phyloP scores from a whole-genome alignment of 2,113 vertebrate species.

The Lamprotornis superbus region DNA sequence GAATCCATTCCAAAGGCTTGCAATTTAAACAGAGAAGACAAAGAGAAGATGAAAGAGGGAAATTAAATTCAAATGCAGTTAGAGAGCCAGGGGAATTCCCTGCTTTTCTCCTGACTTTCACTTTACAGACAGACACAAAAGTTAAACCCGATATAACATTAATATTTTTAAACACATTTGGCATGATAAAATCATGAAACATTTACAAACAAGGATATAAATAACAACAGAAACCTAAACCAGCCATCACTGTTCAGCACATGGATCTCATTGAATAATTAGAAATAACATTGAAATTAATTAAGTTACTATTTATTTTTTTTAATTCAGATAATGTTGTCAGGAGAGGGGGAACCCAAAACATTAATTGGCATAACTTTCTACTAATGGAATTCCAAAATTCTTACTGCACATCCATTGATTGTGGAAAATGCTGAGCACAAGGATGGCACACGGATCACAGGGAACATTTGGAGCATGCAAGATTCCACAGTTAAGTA shows the following conservation, averaged over 20 bases:
- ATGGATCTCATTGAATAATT: not conserved
- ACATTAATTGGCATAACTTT: not conserved
- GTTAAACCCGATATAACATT: not conserved
- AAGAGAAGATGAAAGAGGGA: conserved; percentile 26
- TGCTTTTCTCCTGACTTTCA: not conserved
- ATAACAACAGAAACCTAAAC: not conserved
- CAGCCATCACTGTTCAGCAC: not conserved
- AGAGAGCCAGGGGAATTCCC: not conserved
- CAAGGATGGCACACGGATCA: fast-evolving
- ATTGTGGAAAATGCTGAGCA: not conserved
- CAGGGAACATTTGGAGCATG: not conserved
- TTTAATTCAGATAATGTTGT: not conserved
- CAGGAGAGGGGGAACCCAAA: fast-evolving
- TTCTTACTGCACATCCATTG: not conserved
- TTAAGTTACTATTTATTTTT: not conserved
- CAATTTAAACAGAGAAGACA: conserved; percentile 34
- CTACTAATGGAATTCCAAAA: not conserved
- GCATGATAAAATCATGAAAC: not conserved
- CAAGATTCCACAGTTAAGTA: not conserved
- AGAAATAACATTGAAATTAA: not conserved
- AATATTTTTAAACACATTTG: not conserved
- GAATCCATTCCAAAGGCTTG: not conserved
- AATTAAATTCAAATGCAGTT: conserved; percentile 51
- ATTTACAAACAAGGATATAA: not conserved
- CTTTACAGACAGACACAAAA: not conserved